A percentile compares a stretch with the other conserved stretches of the same genome.
These are phyloP conservation scores for Pelobates fuscus DNA, from an alignment of 2,113 vertebrate species.

Conservation along the genomic window DNA sequence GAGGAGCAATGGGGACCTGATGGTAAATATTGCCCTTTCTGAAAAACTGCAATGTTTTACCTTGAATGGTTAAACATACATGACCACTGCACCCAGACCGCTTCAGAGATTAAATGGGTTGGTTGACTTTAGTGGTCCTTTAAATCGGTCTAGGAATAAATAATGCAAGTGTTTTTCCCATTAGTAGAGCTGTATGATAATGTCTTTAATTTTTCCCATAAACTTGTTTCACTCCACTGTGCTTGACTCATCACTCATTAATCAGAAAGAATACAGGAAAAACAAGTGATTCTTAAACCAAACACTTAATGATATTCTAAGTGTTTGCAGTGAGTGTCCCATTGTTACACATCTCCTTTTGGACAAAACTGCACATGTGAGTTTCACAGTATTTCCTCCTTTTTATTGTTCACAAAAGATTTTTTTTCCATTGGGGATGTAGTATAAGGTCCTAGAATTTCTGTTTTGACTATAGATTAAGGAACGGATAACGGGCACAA, in stretches of 20 bases:
- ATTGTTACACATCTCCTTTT: slow-evolving; percentile 42
- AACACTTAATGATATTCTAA: slow-evolving; percentile 13
- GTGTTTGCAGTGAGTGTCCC: neutral
- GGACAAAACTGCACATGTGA: slow-evolving; percentile 12
- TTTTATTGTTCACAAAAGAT: slow-evolving; percentile 3
- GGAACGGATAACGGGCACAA: neutral
- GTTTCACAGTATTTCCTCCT: slow-evolving; percentile 9
- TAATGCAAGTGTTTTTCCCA: too few relatives aligned
- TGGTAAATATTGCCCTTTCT: too few relatives aligned
- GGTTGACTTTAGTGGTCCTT: too few relatives aligned
- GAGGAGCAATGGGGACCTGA: too few relatives aligned
- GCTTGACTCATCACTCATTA: neutral
- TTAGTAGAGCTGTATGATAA: too few relatives aligned
- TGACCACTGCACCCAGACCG: too few relatives aligned
- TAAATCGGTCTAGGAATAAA: too few relatives aligned
- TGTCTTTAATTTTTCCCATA: too few relatives aligned
- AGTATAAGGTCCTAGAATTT: neutral
- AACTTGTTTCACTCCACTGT: too few relatives aligned
- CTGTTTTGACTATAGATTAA: neutral
- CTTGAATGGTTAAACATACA: too few relatives aligned
- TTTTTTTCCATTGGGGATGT: slow-evolving; percentile 12
- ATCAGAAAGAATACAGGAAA: slow-evolving; percentile 18
- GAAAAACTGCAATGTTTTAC: too few relatives aligned
- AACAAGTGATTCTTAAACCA: slow-evolving; percentile 10
- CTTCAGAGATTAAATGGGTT: too few relatives aligned